Conservation (phyloP, 2,888 invertebrate genomes). For the Drosophila neonasuta region DNA sequence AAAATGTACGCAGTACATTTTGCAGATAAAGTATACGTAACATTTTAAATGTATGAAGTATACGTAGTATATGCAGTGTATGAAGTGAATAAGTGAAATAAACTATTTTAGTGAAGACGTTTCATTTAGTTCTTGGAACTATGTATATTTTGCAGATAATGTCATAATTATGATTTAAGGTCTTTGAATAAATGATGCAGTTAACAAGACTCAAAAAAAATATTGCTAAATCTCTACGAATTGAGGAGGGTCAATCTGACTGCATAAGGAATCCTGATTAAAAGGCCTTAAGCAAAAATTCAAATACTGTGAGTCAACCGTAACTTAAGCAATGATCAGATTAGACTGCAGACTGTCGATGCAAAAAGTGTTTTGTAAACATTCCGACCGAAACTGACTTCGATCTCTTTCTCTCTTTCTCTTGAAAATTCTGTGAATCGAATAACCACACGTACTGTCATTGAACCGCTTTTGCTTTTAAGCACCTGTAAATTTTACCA, state of each 20-base stretch:
- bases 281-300: not conserved
- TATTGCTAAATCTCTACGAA: not conserved
- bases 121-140: too few species aligned
- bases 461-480: slow-evolving; percentile 33
- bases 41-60: too few species aligned
- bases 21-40: too few species aligned
- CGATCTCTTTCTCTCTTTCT: not conserved
- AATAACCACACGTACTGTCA: slow-evolving; percentile 11
- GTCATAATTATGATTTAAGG: too few species aligned
- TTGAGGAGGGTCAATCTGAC: not conserved
- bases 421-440: not conserved
- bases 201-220: not conserved
- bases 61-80: too few species aligned
- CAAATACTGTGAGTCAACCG: slow-evolving; percentile 7
- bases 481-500: slow-evolving; percentile 62
- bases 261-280: not conserved
- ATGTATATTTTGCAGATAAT: too few species aligned
- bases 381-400: slow-evolving; percentile 13
- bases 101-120: too few species aligned
- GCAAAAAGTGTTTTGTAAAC: slow-evolving; percentile 27
- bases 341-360: not conserved
- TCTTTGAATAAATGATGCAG: too few species aligned
- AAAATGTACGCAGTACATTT: too few species aligned
- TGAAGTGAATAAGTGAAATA: too few species aligned
- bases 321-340: slow-evolving; percentile 9